phyloP scores from a whole-genome alignment of 2,888 invertebrate species.

The Apantesis nais region DNA sequence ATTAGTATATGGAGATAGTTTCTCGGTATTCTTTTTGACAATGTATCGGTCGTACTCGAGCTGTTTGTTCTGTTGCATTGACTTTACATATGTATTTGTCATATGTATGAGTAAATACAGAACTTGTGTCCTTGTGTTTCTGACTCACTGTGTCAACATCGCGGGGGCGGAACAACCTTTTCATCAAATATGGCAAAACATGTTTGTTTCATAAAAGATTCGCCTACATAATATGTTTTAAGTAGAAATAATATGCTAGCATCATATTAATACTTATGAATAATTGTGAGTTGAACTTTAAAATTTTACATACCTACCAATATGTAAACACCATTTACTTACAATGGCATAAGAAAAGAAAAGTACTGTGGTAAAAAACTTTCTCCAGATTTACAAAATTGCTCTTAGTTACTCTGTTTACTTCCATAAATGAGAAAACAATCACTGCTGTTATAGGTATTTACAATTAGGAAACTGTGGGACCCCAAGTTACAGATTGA shows the following conservation, averaged over 20 bases:
- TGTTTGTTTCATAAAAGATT: constrained; percentile 39
- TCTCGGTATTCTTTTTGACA: constrained; percentile 48
- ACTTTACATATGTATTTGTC: constrained; percentile 73
- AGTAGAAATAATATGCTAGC: neutral
- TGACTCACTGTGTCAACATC: constrained; percentile 81
- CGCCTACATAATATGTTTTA: constrained; percentile 9
- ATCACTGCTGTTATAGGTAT: constrained; percentile 46
- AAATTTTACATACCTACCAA: neutral
- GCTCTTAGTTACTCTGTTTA: constrained; percentile 55
- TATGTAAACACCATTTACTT: neutral
- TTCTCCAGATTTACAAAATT: constrained; percentile 61
- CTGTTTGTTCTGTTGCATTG: constrained; percentile 64
- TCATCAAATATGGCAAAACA: constrained; percentile 63
- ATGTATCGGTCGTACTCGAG: constrained; percentile 60
- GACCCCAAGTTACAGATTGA: constrained; percentile 9
- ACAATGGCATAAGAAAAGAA: constrained; percentile 31
- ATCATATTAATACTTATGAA: neutral
- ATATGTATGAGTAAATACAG: constrained; percentile 39
- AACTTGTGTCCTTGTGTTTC: constrained; percentile 73
- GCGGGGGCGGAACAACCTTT: constrained; percentile 78
- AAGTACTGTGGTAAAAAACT: constrained; percentile 57
- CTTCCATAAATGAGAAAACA: constrained; percentile 60
- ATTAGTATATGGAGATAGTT: neutral
- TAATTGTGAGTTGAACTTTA: neutral
- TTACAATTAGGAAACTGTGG: constrained; percentile 24